A percentile compares a stretch with the other conserved stretches of the same genome.
Evolutionary conservation across 2,113 vertebrate species (phyloP).

Genomic region (Odocoileus hemionus): DNA sequence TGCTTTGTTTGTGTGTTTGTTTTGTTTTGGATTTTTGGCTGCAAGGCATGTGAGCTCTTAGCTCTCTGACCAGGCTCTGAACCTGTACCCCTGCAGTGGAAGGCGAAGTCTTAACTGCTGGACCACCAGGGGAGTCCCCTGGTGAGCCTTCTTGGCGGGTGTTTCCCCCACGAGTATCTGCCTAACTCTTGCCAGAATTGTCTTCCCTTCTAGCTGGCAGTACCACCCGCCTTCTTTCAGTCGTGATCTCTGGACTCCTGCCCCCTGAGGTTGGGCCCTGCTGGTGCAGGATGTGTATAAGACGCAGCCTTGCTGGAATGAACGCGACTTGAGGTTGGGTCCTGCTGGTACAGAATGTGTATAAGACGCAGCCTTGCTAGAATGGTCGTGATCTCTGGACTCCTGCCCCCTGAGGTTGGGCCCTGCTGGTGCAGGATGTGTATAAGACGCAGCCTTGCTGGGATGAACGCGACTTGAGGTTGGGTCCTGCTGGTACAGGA

Average conservation of each 20-base stretch:
- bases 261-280: neutral
- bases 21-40: neutral
- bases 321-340: neutral
- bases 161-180: neutral
- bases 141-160: neutral
- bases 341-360: no score
- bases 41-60: neutral
- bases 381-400: neutral
- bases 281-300: no score
- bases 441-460: no score
- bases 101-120: neutral
- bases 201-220: neutral
- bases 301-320: neutral
- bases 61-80: neutral
- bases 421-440: neutral
- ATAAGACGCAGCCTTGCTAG: no score
- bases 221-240: neutral
- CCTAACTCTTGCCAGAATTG: neutral
- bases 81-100: neutral
- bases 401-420: neutral
- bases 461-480: no score
- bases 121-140: neutral
- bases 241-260: neutral
- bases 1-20: neutral
- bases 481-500: neutral